Evolutionary conservation across 2,797 vertebrate genomes (phyloP).

Genomic region (Xerus rutilus): DNA sequence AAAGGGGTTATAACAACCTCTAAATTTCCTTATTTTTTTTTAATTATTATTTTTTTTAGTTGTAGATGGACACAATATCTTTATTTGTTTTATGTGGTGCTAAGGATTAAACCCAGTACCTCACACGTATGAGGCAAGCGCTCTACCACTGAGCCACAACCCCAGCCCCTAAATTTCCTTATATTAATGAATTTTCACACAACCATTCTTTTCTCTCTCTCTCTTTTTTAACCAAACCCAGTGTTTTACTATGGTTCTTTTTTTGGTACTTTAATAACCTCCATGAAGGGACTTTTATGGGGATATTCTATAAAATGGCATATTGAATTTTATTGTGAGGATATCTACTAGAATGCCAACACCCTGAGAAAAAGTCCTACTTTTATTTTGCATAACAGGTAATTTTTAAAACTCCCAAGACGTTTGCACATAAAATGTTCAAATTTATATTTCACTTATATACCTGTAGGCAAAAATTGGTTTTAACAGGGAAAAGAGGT

Average conservation of each 20-base stretch:
- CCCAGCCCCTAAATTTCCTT: neutral
- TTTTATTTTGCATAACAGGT: neutral
- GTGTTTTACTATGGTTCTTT: neutral
- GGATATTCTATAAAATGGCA: neutral
- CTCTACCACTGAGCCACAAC: no score
- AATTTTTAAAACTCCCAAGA: slow-evolving; percentile 22
- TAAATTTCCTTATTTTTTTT: neutral
- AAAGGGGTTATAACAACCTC: neutral
- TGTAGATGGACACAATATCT: no score
- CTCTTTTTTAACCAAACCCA: neutral
- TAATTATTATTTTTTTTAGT: no score
- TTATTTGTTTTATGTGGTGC: no score
- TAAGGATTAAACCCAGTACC: no score
- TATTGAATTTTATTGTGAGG: slow-evolving; percentile 10
- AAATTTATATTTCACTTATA: slow-evolving; percentile 14
- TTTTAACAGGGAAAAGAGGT: neutral
- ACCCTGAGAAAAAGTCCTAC: neutral
- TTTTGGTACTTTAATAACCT: slow-evolving; percentile 14
- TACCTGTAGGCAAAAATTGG: neutral
- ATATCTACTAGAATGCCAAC: slow-evolving; percentile 37
- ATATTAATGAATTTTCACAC: neutral
- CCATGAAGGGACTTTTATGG: neutral
- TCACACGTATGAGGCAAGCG: no score
- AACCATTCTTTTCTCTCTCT: neutral
- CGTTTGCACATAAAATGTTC: neutral